These are phyloP conservation scores for Euthynnus affinis DNA, from an alignment of 2,797 vertebrate species.

Conservation along the genomic window DNA sequence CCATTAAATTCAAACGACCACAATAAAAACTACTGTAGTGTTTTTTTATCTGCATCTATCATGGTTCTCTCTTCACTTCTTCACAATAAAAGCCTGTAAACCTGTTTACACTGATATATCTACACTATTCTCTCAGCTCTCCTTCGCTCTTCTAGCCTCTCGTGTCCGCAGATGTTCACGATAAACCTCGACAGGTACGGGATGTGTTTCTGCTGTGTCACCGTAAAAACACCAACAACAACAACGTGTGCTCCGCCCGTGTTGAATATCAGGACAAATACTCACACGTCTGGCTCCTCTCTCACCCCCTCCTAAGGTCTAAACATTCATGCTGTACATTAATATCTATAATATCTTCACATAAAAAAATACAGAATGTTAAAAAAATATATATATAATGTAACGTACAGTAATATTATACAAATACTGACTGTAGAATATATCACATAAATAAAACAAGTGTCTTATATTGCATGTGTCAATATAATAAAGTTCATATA, in stretches of 20 bases:
- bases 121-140: background rate
- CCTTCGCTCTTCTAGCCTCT: background rate
- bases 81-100: background rate
- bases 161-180: too few species aligned
- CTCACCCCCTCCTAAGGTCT: conserved; percentile 51
- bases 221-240: too few species aligned
- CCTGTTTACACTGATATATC: background rate
- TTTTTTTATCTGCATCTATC: too few species aligned
- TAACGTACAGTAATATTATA: background rate
- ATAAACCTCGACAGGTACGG: background rate
- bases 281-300: conserved; percentile 60
- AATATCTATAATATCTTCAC: background rate
- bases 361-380: background rate
- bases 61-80: background rate
- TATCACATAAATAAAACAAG: background rate
- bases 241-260: conserved; percentile 23
- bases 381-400: too few species aligned
- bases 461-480: background rate
- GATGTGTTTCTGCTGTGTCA: background rate
- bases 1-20: background rate
- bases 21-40: too few species aligned
- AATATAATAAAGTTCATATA: background rate
- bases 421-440: background rate
- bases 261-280: conserved; percentile 24
- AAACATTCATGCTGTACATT: conserved; percentile 39